These are phyloP conservation scores for Anthonomus grandis DNA, from an alignment of 1,140 invertebrate genomes.

Conservation along the genomic window DNA sequence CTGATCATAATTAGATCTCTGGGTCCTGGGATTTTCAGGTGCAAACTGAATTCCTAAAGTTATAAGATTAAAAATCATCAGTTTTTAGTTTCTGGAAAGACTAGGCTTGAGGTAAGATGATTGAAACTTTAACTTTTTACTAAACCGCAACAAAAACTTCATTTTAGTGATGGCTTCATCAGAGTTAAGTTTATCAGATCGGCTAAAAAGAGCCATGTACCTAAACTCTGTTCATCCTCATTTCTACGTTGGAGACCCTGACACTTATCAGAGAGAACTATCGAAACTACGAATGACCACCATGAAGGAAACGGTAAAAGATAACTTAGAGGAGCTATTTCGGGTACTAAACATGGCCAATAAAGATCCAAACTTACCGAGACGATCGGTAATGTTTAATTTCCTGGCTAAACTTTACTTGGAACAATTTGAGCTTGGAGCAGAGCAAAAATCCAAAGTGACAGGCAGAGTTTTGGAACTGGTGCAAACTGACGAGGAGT, in stretches of 20 bases:
- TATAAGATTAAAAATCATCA: too few relatives aligned
- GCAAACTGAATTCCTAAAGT: too few relatives aligned
- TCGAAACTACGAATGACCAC: background rate
- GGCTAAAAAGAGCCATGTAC: constrained; percentile 30
- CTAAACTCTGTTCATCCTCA: constrained; percentile 6
- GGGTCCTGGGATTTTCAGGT: too few relatives aligned
- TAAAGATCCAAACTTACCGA: constrained; percentile 24
- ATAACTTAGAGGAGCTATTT: constrained; percentile 25
- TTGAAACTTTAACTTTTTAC: too few relatives aligned
- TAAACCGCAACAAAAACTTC: too few relatives aligned
- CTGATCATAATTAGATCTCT: too few relatives aligned
- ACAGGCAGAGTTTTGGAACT: constrained; percentile 50
- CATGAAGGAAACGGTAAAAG: constrained; percentile 3
- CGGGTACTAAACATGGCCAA: constrained; percentile 22
- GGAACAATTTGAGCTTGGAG: background rate
- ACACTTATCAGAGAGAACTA: constrained; percentile 14
- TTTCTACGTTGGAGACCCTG: constrained; percentile 30
- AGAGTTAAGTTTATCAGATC: constrained; percentile 18
- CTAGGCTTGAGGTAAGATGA: too few relatives aligned
- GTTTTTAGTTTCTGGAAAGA: too few relatives aligned
- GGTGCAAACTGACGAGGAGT: constrained; percentile 52
- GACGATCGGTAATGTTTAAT: constrained; percentile 25
- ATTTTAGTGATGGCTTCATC: constrained; percentile 21
- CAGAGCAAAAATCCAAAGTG: constrained; percentile 40
- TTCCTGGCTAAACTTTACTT: constrained; percentile 19